These are phyloP conservation scores for Emydoidea blandingii DNA, from an alignment of 2,797 vertebrate species.

Conservation along the genomic window DNA sequence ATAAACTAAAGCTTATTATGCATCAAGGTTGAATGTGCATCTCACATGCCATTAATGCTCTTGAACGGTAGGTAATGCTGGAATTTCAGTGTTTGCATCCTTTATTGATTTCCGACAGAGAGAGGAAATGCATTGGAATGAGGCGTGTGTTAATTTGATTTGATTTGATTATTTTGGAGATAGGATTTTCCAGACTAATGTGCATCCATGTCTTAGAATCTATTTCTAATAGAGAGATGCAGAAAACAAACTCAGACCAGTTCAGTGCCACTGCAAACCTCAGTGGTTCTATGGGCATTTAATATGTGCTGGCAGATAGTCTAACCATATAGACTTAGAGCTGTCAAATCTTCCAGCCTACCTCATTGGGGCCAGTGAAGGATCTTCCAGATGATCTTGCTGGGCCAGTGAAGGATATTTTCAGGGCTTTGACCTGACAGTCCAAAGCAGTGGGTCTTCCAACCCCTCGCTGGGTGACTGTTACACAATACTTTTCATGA, in stretches of 20 bases:
- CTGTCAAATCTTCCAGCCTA: neutral
- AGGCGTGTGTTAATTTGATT: neutral
- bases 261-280: neutral
- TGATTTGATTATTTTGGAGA: neutral
- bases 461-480: neutral
- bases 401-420: neutral
- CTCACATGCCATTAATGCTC: fast-evolving
- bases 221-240: neutral
- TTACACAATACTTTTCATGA: neutral
- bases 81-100: neutral
- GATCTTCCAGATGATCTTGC: neutral
- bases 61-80: neutral
- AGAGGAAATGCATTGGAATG: neutral
- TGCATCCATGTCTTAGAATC: neutral
- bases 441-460: neutral
- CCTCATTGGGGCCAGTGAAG: fast-evolving
- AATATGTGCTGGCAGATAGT: neutral
- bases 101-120: neutral
- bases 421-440: neutral
- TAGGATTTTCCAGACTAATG: neutral
- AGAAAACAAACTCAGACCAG: neutral
- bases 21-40: neutral
- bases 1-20: constrained; percentile 15
- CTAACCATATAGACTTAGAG: neutral
- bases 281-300: neutral